Evolutionary conservation across 2,888 invertebrate genomes (phyloP).

Genomic region (Sialis lutaria): DNA sequence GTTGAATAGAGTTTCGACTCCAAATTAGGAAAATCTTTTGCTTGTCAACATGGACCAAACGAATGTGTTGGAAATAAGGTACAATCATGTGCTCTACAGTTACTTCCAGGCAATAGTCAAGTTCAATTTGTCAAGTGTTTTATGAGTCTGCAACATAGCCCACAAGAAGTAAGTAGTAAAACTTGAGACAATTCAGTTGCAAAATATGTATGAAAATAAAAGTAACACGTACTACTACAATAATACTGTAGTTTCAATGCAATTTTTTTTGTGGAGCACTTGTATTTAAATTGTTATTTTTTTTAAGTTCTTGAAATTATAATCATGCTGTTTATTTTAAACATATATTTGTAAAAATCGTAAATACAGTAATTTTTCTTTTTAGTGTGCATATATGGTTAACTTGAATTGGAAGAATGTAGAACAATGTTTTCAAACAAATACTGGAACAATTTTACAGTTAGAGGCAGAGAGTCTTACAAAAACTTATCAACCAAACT

Average conservation of each 20-base stretch:
- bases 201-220: no score
- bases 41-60: conserved; percentile 42
- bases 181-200: no score
- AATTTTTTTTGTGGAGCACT: no score
- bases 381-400: conserved; percentile 25
- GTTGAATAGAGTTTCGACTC: conserved; percentile 18
- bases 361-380: no score
- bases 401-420: conserved; percentile 23
- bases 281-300: no score
- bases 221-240: no score
- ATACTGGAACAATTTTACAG: conserved; percentile 27
- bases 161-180: conserved; percentile 8
- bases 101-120: conserved; percentile 20
- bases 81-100: conserved; percentile 38
- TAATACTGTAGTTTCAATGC: no score
- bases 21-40: conserved; percentile 23
- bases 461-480: conserved; percentile 31
- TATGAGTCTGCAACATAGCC: conserved; percentile 14
- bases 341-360: no score
- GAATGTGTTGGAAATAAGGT: conserved; percentile 45
- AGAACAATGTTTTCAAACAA: conserved; percentile 23
- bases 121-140: conserved; percentile 22
- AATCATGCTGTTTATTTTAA: no score
- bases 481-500: conserved; percentile 23
- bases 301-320: no score